Evolutionary conservation across 2,113 vertebrate genomes (phyloP).

Genomic region (Muscicapa adusta): DNA sequence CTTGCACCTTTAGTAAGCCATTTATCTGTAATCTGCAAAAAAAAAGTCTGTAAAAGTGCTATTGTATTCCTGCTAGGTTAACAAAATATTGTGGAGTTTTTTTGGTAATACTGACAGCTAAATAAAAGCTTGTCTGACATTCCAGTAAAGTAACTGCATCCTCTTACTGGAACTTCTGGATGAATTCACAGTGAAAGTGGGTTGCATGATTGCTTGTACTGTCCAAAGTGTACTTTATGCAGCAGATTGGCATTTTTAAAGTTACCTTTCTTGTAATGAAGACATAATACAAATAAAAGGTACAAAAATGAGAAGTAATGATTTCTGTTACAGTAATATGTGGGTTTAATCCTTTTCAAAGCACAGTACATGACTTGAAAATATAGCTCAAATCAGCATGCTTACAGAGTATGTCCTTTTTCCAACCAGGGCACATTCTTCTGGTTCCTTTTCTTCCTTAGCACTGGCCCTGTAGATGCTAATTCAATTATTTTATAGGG

Average conservation of each 20-base stretch:
- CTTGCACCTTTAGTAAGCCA: background rate
- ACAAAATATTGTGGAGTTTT: constrained; percentile 23
- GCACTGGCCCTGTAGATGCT: background rate
- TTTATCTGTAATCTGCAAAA: background rate
- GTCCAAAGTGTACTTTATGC: constrained; percentile 59
- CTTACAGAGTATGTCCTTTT: constrained; percentile 8
- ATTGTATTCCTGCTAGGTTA: background rate
- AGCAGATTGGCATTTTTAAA: constrained; percentile 73
- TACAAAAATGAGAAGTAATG: constrained; percentile 59
- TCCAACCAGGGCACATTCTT: background rate
- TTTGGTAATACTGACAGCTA: constrained; percentile 32
- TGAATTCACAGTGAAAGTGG: background rate
- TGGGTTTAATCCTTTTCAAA: constrained; percentile 68
- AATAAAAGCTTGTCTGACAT: constrained; percentile 45
- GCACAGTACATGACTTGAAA: constrained; percentile 32
- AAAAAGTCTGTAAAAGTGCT: background rate
- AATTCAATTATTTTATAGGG: background rate
- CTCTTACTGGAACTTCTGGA: constrained; percentile 12
- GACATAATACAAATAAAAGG: constrained; percentile 72
- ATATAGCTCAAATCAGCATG: constrained; percentile 20
- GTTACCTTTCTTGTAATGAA: constrained; percentile 64
- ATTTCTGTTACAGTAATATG: constrained; percentile 42
- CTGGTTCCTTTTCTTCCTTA: background rate
- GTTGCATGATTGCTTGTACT: constrained; percentile 71
- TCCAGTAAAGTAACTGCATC: constrained; percentile 28